These are phyloP conservation scores for Gymnocypris eckloni DNA, from an alignment of 2,797 vertebrate species.

Conservation along the genomic window DNA sequence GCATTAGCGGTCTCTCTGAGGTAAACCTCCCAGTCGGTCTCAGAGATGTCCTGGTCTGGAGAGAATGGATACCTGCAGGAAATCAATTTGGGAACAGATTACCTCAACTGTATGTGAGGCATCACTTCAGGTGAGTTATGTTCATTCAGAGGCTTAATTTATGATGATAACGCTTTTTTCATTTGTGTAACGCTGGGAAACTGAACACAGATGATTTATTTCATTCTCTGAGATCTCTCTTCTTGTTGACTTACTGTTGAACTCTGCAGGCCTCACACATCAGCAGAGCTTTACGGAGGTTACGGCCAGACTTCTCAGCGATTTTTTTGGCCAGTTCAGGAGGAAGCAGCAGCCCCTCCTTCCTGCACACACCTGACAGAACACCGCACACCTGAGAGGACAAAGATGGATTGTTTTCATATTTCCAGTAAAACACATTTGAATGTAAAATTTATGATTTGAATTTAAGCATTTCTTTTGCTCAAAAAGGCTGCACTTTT, in stretches of 20 bases:
- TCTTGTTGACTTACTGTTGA: constrained; percentile 87
- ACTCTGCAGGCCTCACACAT: constrained; percentile 98
- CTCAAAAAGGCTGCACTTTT: neutral
- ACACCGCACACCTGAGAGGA: constrained; percentile 86
- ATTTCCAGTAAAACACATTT: neutral
- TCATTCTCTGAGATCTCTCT: neutral
- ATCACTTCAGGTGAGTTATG: neutral
- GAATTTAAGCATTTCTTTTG: neutral
- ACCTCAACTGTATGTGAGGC: neutral
- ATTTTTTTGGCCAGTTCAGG: constrained; percentile 88
- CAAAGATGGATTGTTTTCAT: neutral
- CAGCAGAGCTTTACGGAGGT: constrained; percentile 93
- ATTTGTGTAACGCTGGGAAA: neutral
- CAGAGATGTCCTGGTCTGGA: constrained; percentile 90
- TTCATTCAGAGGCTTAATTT: neutral
- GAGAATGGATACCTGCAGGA: constrained; percentile 89
- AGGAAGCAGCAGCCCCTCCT: constrained; percentile 91
- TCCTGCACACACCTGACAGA: constrained; percentile 89
- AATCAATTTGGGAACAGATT: neutral
- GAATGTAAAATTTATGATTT: neutral
- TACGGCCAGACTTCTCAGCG: constrained; percentile 90
- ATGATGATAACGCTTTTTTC: no score
- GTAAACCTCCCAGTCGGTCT: constrained; percentile 96
- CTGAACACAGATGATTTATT: neutral
- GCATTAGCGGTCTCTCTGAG: constrained; percentile 93